Evolutionary conservation across 53 echinoderm and acorn worm species (phyloP), one percentile per base, ranked within the genome.

Genomic region (Actinopyga echinites): DNA sequence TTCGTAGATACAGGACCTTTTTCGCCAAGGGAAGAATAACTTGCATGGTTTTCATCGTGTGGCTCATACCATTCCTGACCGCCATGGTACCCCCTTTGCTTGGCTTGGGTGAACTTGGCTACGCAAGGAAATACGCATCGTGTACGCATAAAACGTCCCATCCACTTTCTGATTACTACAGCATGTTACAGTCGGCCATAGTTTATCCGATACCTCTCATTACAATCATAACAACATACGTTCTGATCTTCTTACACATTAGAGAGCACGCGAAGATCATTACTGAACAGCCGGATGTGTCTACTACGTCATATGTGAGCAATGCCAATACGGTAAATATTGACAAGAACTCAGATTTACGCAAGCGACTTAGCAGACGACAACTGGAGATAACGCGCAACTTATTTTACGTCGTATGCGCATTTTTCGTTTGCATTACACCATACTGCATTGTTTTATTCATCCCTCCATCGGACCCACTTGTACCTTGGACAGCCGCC

Each of bases 371-470:
- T 0, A 95, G 83, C 63, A 84, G 79, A 82, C 86, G 90, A 42
- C 95, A 95, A 62, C 59, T 89, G 8, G 91, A 89, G 55, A 93
- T 95, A 30, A 95, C 95, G 23, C 87, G 87, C 45, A 95, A 95
- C 61, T 83, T 95, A 19, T 95, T 95, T 66, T 95, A 93, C 79
- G 95, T 95, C 31, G 95, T 95, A 25, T 88, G 90, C 44, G 93
- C 91, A 56, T 95, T 93, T 74, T 83, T 89, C 73, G 44, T 93
- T 57, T 95, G 95, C 79, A 91, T 91, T 34, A 73, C 82, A 36
- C 93, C 95, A 19, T 93, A 93, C 38, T 84, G 87, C 26, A 83
- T 95, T 40, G 90, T 88, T 6, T 86, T 95, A 17, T 67, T 93
- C 73, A 91, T 94, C 11, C 95, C 95, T 5, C 91, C 91, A 23